Evolutionary conservation across 2,113 vertebrate species (phyloP).

Genomic region (Neomonachus schauinslandi): DNA sequence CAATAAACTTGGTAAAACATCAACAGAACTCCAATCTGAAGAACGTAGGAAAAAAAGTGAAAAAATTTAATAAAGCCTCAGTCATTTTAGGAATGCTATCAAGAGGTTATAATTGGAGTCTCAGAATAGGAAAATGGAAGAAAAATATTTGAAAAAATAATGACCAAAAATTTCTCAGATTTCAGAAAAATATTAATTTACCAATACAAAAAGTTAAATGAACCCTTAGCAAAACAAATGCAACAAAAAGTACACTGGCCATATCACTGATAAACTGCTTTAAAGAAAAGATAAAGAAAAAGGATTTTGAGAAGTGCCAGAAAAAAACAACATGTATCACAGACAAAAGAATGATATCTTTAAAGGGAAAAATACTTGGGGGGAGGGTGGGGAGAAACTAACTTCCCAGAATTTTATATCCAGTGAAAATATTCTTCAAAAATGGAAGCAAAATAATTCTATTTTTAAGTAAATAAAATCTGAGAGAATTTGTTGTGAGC

Average conservation of each 20-base stretch:
- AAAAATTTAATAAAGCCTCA: background rate
- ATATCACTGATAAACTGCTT: background rate
- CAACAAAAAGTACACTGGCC: background rate
- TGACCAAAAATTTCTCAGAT: background rate
- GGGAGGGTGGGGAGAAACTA: background rate
- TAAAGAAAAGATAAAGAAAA: conserved; percentile 11
- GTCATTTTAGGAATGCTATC: background rate
- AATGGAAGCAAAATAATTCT: background rate
- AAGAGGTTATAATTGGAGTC: background rate
- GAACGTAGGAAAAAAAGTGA: background rate
- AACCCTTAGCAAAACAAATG: background rate
- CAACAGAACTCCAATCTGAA: background rate
- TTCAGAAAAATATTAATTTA: background rate
- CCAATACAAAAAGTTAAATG: background rate
- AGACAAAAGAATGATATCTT: background rate
- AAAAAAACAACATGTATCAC: background rate
- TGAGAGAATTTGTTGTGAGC: background rate
- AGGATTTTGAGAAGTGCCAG: background rate
- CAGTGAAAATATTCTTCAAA: background rate
- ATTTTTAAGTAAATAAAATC: background rate
- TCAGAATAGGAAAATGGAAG: background rate
- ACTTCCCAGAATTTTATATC: background rate
- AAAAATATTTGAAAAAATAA: background rate
- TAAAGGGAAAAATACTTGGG: background rate
- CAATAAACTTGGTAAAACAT: background rate